Evolutionary conservation across 1,140 invertebrate species (phyloP).

Genomic region (Pseudomyrmex dendroicus): DNA sequence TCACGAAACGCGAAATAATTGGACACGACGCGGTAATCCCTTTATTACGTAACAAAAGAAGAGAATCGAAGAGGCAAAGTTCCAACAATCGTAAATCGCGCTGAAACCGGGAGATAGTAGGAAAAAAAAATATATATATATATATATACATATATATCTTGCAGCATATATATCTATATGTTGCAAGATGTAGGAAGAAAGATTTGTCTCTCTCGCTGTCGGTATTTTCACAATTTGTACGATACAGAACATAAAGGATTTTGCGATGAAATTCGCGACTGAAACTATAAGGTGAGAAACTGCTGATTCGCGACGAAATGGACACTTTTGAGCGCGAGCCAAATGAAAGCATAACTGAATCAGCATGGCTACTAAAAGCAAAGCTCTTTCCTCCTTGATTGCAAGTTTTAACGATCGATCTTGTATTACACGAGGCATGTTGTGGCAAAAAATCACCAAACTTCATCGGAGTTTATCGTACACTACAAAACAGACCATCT

Average conservation of each 20-base stretch:
- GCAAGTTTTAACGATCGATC: conserved; percentile 20
- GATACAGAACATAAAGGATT: conserved; percentile 29
- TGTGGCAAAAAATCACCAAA: too few relatives aligned
- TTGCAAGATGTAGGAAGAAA: too few relatives aligned
- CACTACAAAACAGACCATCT: too few relatives aligned
- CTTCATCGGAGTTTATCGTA: too few relatives aligned
- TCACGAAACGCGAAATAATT: conserved; percentile 62
- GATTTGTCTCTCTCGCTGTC: background rate
- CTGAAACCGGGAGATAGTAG: conserved; percentile 1
- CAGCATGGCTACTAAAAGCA: conserved; percentile 23
- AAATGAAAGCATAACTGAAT: conserved; percentile 55
- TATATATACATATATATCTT: background rate
- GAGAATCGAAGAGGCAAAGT: conserved; percentile 62
- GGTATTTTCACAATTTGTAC: conserved; percentile 51
- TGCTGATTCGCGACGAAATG: conserved; percentile 44
- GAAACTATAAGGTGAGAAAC: conserved; percentile 37
- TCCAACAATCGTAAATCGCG: conserved; percentile 50
- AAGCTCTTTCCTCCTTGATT: background rate
- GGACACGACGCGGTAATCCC: conserved; percentile 57
- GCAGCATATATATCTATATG: too few relatives aligned
- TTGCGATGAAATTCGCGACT: background rate
- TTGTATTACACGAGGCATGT: too few relatives aligned
- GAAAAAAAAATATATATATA: conserved; percentile 4
- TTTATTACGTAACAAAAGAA: conserved; percentile 59
- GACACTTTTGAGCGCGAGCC: conserved; percentile 40